phyloP scores from a whole-genome alignment of 2,113 vertebrate genomes.

The Aix galericulata region DNA sequence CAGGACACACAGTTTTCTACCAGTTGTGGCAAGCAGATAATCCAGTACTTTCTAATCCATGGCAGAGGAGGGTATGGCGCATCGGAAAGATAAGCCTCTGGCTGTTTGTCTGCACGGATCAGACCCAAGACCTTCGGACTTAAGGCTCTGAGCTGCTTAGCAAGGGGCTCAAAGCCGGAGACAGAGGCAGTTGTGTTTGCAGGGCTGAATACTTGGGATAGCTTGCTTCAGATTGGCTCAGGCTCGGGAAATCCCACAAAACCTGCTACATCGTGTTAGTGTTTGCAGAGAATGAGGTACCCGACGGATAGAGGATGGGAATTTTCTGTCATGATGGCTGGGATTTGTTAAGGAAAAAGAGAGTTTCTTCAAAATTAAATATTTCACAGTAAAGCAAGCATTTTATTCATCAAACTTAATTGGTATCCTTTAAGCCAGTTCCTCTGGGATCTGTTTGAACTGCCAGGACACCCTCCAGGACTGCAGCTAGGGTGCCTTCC shows the following conservation, averaged over 20 bases:
- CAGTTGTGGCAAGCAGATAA: background rate
- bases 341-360: background rate
- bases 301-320: accelerated
- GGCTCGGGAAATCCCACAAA: background rate
- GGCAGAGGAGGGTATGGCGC: background rate
- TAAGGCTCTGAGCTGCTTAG: slow-evolving; percentile 51
- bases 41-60: background rate
- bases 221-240: background rate
- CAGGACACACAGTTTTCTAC: slow-evolving; percentile 16
- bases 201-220: background rate
- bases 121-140: background rate
- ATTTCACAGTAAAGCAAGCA: background rate
- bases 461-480: background rate
- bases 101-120: slow-evolving; percentile 15
- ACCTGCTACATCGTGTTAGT: background rate
- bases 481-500: background rate
- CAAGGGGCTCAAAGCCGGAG: background rate
- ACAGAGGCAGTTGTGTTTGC: background rate
- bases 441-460: accelerated
- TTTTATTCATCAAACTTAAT: background rate
- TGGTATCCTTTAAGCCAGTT: background rate
- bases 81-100: background rate
- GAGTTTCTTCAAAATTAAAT: background rate
- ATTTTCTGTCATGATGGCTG: accelerated
- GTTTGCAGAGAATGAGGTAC: background rate